These are phyloP conservation scores for Chionis minor DNA, from an alignment of 2,113 vertebrate species.

Conservation along the genomic window DNA sequence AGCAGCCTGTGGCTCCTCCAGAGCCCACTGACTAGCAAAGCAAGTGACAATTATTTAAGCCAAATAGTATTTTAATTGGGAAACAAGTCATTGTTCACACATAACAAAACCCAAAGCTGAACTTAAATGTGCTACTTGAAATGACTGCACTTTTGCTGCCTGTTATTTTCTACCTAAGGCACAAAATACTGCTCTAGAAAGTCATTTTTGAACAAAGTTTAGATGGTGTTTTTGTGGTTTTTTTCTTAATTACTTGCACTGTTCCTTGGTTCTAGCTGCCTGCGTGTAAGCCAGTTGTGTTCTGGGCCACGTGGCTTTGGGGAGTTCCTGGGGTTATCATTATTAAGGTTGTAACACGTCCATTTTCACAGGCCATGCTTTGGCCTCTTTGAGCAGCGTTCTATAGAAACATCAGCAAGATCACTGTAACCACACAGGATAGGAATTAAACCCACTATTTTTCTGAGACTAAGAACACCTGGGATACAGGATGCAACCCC, in stretches of 20 bases:
- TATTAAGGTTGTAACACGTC: background rate
- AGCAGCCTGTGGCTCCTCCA: background rate
- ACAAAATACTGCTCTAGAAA: background rate
- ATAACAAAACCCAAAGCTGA: background rate
- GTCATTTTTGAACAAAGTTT: background rate
- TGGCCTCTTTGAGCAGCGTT: background rate
- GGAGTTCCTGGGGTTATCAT: background rate
- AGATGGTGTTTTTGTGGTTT: background rate
- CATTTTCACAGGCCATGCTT: background rate
- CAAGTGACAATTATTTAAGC: background rate
- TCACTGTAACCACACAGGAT: fast-evolving
- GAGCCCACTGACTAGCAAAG: background rate
- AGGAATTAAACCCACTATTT: background rate
- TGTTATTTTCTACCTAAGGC: background rate
- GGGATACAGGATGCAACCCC: background rate
- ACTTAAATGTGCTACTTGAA: background rate
- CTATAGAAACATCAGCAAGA: background rate
- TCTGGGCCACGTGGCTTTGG: background rate
- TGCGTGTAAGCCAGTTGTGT: background rate
- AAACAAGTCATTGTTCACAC: background rate
- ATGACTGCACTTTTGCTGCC: background rate
- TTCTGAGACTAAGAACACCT: background rate
- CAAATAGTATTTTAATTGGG: background rate
- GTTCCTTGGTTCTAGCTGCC: background rate
- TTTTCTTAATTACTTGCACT: background rate